phyloP scores from a whole-genome alignment of 1,140 invertebrate species.

The Ditylenchus dipsaci region DNA sequence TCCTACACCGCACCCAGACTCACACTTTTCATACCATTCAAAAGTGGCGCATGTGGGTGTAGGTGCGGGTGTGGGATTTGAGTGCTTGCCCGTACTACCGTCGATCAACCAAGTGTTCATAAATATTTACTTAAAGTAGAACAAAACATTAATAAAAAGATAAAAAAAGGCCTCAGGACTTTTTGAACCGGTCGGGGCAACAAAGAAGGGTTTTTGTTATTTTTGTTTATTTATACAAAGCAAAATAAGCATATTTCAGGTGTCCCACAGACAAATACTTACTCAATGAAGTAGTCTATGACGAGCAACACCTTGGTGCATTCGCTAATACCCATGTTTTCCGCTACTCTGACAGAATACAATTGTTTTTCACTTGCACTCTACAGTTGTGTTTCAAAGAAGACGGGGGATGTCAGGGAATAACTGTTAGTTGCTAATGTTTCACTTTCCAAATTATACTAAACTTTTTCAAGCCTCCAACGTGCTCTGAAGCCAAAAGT shows the following conservation, averaged over 20 bases:
- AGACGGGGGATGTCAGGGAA: slow-evolving; percentile 57
- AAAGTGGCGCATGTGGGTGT: too few relatives aligned
- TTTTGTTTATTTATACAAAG: too few relatives aligned
- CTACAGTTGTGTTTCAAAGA: slow-evolving; percentile 55
- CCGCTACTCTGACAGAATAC: slow-evolving; percentile 58
- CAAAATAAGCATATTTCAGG: slow-evolving; percentile 26
- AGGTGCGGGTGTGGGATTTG: too few relatives aligned
- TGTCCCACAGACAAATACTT: slow-evolving; percentile 45
- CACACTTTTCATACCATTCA: too few relatives aligned
- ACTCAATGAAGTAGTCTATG: slow-evolving; percentile 49
- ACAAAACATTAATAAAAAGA: too few relatives aligned
- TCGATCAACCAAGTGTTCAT: too few relatives aligned
- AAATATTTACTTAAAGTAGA: too few relatives aligned
- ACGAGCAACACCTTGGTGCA: slow-evolving; percentile 12
- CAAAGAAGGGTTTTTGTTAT: too few relatives aligned
- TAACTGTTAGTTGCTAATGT: slow-evolving; percentile 33
- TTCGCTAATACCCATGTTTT: slow-evolving; percentile 19
- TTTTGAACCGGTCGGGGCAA: too few relatives aligned
- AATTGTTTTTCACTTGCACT: slow-evolving; percentile 56
- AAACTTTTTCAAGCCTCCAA: background rate
- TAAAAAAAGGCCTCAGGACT: too few relatives aligned
- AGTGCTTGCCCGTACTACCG: too few relatives aligned
- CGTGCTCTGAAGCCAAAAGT: background rate
- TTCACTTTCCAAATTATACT: background rate
- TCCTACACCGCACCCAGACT: too few relatives aligned